Percentiles rank a stretch among this genome's conserved stretches.
Conservation (phyloP, 1,140 invertebrate genomes). For the Pollicipes pollicipes region DNA sequence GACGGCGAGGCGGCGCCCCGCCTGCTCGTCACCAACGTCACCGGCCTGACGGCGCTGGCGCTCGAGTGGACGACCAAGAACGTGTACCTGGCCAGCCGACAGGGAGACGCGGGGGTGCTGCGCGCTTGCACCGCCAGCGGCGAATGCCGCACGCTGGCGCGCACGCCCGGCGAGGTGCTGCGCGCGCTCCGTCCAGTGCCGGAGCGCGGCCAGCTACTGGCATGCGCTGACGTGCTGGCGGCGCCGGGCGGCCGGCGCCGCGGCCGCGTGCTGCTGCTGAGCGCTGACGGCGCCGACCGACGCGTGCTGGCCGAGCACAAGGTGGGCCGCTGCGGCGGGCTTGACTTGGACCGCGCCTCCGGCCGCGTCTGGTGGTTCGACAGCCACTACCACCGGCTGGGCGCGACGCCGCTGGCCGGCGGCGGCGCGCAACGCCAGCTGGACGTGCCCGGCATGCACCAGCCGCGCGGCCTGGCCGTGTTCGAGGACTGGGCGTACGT, state of each 20-base stretch:
- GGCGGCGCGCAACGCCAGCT: background rate
- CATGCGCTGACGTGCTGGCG: background rate
- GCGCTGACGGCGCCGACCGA: background rate
- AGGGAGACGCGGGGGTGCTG: background rate
- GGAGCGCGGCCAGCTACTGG: background rate
- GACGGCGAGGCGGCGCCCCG: background rate
- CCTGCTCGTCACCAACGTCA: background rate
- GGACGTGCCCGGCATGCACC: background rate
- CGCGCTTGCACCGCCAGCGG: background rate
- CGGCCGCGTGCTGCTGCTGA: background rate
- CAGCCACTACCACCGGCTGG: background rate
- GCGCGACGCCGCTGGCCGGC: background rate
- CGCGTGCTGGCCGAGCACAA: background rate
- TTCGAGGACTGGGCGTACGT: constrained; percentile 4
- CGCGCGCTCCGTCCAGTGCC: background rate
- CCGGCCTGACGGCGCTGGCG: background rate
- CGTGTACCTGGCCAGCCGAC: constrained; percentile 1
- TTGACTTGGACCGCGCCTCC: background rate
- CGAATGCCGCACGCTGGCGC: background rate
- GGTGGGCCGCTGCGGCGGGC: background rate
- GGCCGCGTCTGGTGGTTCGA: background rate
- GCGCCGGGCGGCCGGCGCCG: no score
- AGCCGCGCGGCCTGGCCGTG: background rate
- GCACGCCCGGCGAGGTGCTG: background rate
- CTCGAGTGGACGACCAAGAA: background rate